Conservation (phyloP, 2,888 invertebrate species). For the Dendrolimus pini region DNA sequence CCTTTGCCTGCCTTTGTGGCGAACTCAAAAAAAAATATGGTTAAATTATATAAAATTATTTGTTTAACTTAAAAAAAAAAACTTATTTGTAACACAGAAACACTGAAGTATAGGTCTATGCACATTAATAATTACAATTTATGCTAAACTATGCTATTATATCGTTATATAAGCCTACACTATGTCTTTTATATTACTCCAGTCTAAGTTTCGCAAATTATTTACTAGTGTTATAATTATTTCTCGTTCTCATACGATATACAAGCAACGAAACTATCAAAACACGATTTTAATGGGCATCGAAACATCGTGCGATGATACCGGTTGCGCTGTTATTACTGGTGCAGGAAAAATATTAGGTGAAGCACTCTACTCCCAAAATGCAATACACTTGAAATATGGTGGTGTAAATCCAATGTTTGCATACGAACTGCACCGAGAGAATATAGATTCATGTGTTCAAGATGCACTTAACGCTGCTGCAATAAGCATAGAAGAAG, state of each 20-base stretch:
- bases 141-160: no score
- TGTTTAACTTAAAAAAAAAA: no score
- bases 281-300: conserved; percentile 84
- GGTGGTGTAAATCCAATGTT: conserved; percentile 95
- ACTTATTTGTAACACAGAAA: no score
- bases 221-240: background rate
- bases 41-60: no score
- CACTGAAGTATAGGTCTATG: no score
- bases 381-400: conserved; percentile 80
- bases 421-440: conserved; percentile 87
- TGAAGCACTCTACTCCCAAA: conserved; percentile 90
- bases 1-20: no score
- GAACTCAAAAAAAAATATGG: no score
- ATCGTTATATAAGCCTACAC: no score
- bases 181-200: no score
- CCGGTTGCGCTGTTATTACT: conserved; percentile 92
- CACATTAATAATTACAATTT: no score
- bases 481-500: conserved; percentile 74
- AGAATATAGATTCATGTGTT: conserved; percentile 86
- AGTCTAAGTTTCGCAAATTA: background rate
- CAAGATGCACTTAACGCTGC: conserved; percentile 80
- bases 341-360: conserved; percentile 83
- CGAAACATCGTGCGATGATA: conserved; percentile 99
- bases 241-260: background rate
- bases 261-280: background rate